These are phyloP conservation scores for Actinia equina DNA, from an alignment of 64 coral and sea anemone genomes.

Conservation along the genomic window DNA sequence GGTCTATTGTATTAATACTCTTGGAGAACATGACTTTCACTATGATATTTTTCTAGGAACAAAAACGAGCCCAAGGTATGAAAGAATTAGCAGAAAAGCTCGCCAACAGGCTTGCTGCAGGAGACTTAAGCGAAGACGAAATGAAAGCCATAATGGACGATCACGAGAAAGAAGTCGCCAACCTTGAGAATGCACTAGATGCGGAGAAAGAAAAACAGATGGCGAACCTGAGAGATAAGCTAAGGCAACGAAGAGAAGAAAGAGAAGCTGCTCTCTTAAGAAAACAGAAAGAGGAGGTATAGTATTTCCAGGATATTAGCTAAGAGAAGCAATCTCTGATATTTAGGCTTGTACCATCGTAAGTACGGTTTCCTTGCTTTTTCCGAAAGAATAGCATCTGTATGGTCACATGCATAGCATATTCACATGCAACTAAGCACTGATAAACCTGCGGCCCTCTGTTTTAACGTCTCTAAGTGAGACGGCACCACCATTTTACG, in stretches of 20 bases:
- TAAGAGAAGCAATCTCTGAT: too few relatives aligned
- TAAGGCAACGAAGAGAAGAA: slow-evolving; percentile 75
- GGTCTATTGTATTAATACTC: too few relatives aligned
- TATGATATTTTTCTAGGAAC: slow-evolving; percentile 48
- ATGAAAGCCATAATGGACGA: slow-evolving; percentile 84
- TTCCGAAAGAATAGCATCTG: too few relatives aligned
- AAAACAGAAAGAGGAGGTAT: slow-evolving; percentile 94
- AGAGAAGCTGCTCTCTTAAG: slow-evolving; percentile 80
- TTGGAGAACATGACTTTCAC: background rate
- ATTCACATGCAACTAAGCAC: too few relatives aligned
- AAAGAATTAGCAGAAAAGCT: slow-evolving; percentile 70
- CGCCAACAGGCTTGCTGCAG: slow-evolving; percentile 65
- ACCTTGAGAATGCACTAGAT: slow-evolving; percentile 62
- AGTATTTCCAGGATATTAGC: background rate
- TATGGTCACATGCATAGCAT: too few relatives aligned
- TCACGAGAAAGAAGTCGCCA: slow-evolving; percentile 67
- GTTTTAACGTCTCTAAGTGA: too few relatives aligned
- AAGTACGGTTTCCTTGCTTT: too few relatives aligned
- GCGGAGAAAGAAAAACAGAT: slow-evolving; percentile 78
- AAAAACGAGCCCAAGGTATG: slow-evolving; percentile 49
- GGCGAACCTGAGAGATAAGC: slow-evolving; percentile 71
- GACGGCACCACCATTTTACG: too few relatives aligned
- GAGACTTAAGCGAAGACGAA: slow-evolving; percentile 73
- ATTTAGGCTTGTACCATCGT: too few relatives aligned
- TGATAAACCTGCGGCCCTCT: too few relatives aligned